Conservation (phyloP, 2,888 invertebrate genomes). For the Ptilodon capucinus region DNA sequence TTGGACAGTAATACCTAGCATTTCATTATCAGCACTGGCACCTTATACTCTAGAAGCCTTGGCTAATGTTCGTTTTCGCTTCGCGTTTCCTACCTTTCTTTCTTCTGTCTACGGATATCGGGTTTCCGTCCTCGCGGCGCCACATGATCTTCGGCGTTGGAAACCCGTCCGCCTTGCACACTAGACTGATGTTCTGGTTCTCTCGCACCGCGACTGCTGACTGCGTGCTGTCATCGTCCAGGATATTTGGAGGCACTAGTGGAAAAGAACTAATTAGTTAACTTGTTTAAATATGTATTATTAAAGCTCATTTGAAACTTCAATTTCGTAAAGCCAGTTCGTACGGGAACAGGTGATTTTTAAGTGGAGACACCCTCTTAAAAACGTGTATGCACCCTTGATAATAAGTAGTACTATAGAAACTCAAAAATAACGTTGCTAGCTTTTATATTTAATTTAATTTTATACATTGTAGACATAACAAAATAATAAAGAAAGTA, state of each 20-base stretch:
- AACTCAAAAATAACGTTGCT: too few species aligned
- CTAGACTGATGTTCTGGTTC: slow-evolving; percentile 96
- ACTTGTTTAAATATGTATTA: too few species aligned
- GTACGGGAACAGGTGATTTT: too few species aligned
- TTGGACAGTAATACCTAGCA: too few species aligned
- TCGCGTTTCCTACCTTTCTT: slow-evolving; percentile 87
- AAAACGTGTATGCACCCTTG: too few species aligned
- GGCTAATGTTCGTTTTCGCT: background rate
- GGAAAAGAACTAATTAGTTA: slow-evolving; percentile 26
- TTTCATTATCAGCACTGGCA: too few species aligned
- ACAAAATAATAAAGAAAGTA: slow-evolving; percentile 30
- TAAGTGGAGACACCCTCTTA: too few species aligned
- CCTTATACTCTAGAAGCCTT: too few species aligned
- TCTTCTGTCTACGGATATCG: slow-evolving; percentile 91
- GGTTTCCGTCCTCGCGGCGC: slow-evolving; percentile 95
- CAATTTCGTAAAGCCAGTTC: too few species aligned
- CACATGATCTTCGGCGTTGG: slow-evolving; percentile 96
- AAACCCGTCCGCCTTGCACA: slow-evolving; percentile 95
- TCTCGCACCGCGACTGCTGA: slow-evolving; percentile 96
- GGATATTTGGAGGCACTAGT: slow-evolving; percentile 96
- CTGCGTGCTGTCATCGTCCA: slow-evolving; percentile 94
- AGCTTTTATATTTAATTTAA: too few species aligned
- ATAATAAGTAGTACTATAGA: too few species aligned
- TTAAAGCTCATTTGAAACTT: too few species aligned
- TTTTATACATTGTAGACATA: slow-evolving; percentile 19